Evolutionary conservation across 2,113 vertebrate species (phyloP).

Genomic region (Talpa occidentalis): DNA sequence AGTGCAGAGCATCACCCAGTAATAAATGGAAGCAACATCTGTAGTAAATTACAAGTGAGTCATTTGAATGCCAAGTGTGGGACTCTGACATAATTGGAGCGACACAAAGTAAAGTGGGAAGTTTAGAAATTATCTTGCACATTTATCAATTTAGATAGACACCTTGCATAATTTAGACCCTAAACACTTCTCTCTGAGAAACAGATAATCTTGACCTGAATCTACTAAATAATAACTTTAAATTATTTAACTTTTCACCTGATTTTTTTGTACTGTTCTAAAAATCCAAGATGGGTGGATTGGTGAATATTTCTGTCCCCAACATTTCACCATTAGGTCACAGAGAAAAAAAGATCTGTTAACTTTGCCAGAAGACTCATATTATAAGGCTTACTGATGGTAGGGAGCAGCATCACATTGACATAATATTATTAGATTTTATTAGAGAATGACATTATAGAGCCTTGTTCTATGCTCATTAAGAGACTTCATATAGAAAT

Average conservation of each 20-base stretch:
- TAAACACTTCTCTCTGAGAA: conserved; percentile 38
- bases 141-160: conserved; percentile 61
- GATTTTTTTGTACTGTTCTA: conserved; percentile 28
- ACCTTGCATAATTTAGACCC: conserved; percentile 45
- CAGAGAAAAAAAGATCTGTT: background rate
- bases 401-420: background rate
- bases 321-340: background rate
- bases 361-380: conserved; percentile 24
- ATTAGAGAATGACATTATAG: conserved; percentile 30
- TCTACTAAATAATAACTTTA: conserved; percentile 38
- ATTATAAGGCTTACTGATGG: background rate
- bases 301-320: background rate
- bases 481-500: conserved; percentile 30
- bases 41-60: conserved; percentile 64
- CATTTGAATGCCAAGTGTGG: conserved; percentile 58
- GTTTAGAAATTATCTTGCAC: conserved; percentile 51
- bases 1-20: conserved; percentile 32
- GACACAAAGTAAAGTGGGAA: conserved; percentile 46
- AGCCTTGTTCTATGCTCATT: background rate
- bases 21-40: conserved; percentile 58
- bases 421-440: conserved; percentile 19
- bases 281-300: background rate
- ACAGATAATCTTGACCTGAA: conserved; percentile 8
- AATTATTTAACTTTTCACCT: background rate
- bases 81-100: conserved; percentile 47